Evolutionary conservation across 2,113 vertebrate species (phyloP).

Genomic region (Alethe diademata): DNA sequence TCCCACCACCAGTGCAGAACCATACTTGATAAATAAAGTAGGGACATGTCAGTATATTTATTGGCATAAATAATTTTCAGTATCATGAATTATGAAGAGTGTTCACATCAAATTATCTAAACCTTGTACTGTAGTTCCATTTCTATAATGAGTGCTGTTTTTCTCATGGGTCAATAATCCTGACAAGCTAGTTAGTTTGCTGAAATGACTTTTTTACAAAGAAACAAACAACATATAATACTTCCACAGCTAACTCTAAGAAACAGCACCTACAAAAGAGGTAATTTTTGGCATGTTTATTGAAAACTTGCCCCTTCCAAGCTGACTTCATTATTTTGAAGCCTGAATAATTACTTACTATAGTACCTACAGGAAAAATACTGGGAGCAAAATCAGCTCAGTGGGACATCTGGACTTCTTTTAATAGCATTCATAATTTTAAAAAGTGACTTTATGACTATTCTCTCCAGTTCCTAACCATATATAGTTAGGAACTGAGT

Average conservation of each 20-base stretch:
- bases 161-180: neutral
- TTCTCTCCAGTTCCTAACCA: neutral
- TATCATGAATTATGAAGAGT: neutral
- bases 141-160: neutral
- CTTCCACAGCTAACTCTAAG: neutral
- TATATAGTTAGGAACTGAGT: neutral
- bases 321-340: neutral
- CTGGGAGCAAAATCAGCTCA: neutral
- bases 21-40: neutral
- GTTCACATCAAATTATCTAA: conserved; percentile 1
- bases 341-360: conserved; percentile 18
- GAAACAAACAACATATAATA: neutral
- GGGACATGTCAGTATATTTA: neutral
- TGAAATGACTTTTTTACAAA: neutral
- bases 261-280: neutral
- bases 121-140: neutral
- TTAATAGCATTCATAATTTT: conserved; percentile 3
- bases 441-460: neutral
- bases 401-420: neutral
- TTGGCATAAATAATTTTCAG: neutral
- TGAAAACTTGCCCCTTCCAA: neutral
- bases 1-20: neutral
- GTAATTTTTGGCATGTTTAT: conserved; percentile 20
- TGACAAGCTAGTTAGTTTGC: conserved; percentile 24
- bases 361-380: conserved; percentile 5